A percentile compares a stretch with the other conserved stretches of the same genome.
Evolutionary conservation across 2,888 invertebrate genomes (phyloP).

Genomic region (Diaperis boleti): DNA sequence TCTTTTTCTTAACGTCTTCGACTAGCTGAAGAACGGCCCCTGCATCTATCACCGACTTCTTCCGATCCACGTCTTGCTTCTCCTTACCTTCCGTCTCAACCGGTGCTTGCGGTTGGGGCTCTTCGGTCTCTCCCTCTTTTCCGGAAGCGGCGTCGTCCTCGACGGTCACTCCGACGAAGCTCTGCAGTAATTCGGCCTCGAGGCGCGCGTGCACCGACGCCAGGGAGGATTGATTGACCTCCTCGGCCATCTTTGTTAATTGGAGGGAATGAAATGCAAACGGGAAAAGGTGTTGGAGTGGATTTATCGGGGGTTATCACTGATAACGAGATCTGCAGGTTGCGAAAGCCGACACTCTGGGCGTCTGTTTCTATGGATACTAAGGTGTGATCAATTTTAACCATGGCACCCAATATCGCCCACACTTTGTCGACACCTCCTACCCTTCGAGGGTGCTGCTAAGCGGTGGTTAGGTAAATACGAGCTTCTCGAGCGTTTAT

Average conservation of each 20-base stretch:
- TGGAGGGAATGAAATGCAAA: conserved; percentile 1
- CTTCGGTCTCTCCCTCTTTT: conserved; percentile 13
- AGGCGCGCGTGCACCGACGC: conserved; percentile 47
- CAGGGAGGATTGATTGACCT: conserved; percentile 2
- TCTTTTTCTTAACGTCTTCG: conserved; percentile 57
- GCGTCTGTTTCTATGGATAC: conserved; percentile 55
- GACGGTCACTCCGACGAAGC: conserved; percentile 79
- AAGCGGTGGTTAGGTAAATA: too few relatives aligned
- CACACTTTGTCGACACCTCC: conserved; percentile 19
- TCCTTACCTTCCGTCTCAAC: too few relatives aligned
- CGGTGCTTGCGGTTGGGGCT: conserved; percentile 34
- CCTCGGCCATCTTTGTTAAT: conserved; percentile 44
- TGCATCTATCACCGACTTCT: conserved; percentile 46
- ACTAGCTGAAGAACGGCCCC: conserved; percentile 37
- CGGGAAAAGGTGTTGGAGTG: neutral
- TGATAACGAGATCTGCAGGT: conserved; percentile 22
- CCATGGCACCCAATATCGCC: conserved; percentile 27
- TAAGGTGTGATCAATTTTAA: conserved; percentile 59
- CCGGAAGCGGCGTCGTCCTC: conserved; percentile 67
- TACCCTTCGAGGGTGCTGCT: conserved; percentile 7
- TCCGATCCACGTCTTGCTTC: conserved; percentile 30
- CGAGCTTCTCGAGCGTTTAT: too few relatives aligned
- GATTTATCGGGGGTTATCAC: conserved; percentile 12
- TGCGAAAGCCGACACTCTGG: conserved; percentile 51
- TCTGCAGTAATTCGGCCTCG: conserved; percentile 80